Evolutionary conservation across 2,113 vertebrate genomes (phyloP).

Genomic region (Typhlomys cinereus): DNA sequence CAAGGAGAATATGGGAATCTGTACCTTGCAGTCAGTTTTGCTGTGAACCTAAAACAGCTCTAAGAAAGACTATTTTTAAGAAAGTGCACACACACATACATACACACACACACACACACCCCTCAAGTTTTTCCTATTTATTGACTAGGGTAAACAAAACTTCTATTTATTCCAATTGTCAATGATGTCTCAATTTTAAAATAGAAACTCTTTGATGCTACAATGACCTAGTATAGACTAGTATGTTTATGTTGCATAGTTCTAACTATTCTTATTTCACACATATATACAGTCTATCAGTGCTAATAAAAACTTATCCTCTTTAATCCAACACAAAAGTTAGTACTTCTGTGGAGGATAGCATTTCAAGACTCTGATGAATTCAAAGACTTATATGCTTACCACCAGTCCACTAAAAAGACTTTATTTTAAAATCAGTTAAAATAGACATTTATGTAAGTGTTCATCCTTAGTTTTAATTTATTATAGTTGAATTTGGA

Average conservation of each 20-base stretch:
- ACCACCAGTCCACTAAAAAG: conserved; percentile 41
- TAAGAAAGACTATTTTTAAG: background rate
- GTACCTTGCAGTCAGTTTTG: background rate
- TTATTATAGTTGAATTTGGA: conserved; percentile 58
- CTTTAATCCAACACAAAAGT: background rate
- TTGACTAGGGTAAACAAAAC: conserved; percentile 8
- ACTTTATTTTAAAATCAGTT: conserved; percentile 56
- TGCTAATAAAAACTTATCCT: conserved; percentile 24
- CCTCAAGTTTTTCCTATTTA: background rate
- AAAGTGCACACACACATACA: background rate
- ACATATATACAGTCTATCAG: background rate
- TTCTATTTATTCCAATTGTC: conserved; percentile 42
- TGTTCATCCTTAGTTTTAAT: conserved; percentile 52
- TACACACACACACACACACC: no score
- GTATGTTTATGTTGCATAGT: background rate
- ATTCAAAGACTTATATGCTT: conserved; percentile 53
- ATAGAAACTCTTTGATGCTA: background rate
- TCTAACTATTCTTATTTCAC: background rate
- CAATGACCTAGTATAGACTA: background rate
- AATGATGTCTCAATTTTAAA: conserved; percentile 44
- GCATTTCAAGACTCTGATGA: conserved; percentile 35
- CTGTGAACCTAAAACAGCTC: background rate
- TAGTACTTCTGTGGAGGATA: background rate
- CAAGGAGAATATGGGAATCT: background rate
- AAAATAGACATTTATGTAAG: conserved; percentile 45